Percentiles rank a stretch among this genome's conserved stretches.
Evolutionary conservation across 2,797 vertebrate species (phyloP).

Genomic region (Aldrovandia affinis): DNA sequence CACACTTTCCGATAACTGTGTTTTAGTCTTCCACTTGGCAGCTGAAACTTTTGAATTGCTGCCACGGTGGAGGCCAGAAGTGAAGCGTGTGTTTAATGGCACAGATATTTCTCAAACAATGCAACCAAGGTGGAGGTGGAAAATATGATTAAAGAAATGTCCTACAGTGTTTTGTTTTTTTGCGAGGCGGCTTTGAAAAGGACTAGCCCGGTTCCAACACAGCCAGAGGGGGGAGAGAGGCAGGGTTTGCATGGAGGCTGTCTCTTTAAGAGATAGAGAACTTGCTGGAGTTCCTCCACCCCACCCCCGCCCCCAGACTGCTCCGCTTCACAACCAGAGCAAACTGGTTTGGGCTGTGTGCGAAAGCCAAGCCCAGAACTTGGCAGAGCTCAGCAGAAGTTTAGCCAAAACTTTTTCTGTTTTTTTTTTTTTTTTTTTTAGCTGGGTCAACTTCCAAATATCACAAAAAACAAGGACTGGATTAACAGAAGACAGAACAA

Average conservation of each 20-base stretch:
- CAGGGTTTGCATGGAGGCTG: slow-evolving; percentile 43
- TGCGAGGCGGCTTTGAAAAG: background rate
- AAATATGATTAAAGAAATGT: background rate
- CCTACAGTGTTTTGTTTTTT: background rate
- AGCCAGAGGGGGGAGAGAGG: slow-evolving; percentile 23
- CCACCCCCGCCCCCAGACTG: slow-evolving; percentile 70
- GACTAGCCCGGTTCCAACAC: background rate
- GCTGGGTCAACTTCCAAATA: slow-evolving; percentile 58
- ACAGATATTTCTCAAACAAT: background rate
- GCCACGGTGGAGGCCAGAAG: background rate
- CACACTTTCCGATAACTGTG: background rate
- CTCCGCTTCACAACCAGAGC: slow-evolving; percentile 78
- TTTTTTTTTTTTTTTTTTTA: slow-evolving; percentile 37
- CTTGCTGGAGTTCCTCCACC: slow-evolving; percentile 42
- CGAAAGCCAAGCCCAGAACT: slow-evolving; percentile 77
- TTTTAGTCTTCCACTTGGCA: background rate
- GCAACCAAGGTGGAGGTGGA: background rate
- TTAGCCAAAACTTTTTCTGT: slow-evolving; percentile 54
- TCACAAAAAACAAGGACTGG: slow-evolving; percentile 53
- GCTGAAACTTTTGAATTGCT: background rate
- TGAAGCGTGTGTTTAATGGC: background rate
- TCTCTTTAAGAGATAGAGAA: slow-evolving; percentile 74
- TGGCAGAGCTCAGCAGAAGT: slow-evolving; percentile 68
- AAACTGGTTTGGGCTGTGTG: slow-evolving; percentile 80
- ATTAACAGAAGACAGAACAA: slow-evolving; percentile 53